Base-by-base conservation (phyloP, 2,888 invertebrate species). In the Camponotus fellah region DNA sequence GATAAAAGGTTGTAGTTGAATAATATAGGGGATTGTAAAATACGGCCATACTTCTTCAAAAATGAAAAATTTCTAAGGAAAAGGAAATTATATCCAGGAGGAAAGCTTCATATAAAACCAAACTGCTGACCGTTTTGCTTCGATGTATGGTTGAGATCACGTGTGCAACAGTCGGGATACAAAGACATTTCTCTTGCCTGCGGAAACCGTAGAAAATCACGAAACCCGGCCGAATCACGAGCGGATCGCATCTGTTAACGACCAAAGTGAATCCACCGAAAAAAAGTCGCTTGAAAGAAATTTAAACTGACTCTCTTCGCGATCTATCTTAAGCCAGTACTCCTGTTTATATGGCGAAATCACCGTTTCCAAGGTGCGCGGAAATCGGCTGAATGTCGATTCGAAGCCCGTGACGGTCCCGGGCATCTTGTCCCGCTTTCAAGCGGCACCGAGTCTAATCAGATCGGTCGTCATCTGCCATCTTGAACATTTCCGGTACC, bases 351-450 rank as follows among this genome's bases (percentile, higher is more conserved):
- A 81, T 87, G 86, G 88, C 84, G 87, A 92, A 93, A 93, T 94
- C 92, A 92, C 90, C 91, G 92, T 92, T 90, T 88, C 92, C 91
- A 92, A 93, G 93, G 90, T 93, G 93, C 93, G 92, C 92, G 93
- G 92, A 94, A 94, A 94, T 94, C 91, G 92, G 75, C 62, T 94
- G 93, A 94, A 94, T 94, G 90, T 87, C 90, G 91, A 93, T 93
- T 90, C 88, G 80, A 93, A 91, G 92, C 90, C 92, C 94, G 94
- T 94, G 94, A 94, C 94, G 92, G 92, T 92, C 92, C 92, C 92
- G 93, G 93, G 85, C 88, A 92, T 93, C 91, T 91, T 89, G 84
- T 85, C 83, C 37, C 80, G 86, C 85, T 88, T 91, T 91, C 90
- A 91, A 84, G 85, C 83, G 74, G 83, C 88, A 93, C 93, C 94